phyloP scores from a whole-genome alignment of 2,888 invertebrate species.

The Cephus pygmeus region DNA sequence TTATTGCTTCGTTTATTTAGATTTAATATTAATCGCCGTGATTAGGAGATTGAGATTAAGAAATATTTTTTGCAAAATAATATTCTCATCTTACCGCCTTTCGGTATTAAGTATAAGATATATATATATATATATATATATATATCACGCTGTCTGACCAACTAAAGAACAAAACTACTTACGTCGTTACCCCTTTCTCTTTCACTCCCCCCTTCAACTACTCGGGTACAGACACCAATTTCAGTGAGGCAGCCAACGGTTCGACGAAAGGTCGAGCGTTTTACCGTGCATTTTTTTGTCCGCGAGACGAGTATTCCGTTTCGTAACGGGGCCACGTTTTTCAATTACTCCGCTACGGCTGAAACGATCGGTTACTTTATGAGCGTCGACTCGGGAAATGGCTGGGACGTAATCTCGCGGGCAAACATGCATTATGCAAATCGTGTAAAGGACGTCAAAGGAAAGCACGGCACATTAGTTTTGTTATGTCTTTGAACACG shows the following conservation, averaged over 20 bases:
- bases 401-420: constrained; percentile 1
- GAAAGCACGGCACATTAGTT: background rate
- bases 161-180: background rate
- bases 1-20: too few relatives aligned
- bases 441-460: background rate
- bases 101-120: too few relatives aligned
- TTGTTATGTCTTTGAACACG: background rate
- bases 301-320: background rate
- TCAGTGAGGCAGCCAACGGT: background rate
- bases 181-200: background rate
- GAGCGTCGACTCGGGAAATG: constrained; percentile 5
- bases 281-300: background rate
- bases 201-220: background rate
- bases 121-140: too few relatives aligned
- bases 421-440: constrained; percentile 14
- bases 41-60: too few relatives aligned
- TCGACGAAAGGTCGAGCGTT: background rate
- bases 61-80: too few relatives aligned
- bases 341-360: background rate
- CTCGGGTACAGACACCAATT: background rate
- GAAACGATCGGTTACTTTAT: constrained; percentile 2
- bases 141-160: background rate
- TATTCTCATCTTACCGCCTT: too few relatives aligned
- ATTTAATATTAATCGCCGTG: too few relatives aligned
- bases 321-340: background rate